Percentiles rank a stretch among this genome's conserved stretches.
These are phyloP conservation scores for Maniola jurtina DNA, from an alignment of 1,140 invertebrate genomes.

Conservation along the genomic window DNA sequence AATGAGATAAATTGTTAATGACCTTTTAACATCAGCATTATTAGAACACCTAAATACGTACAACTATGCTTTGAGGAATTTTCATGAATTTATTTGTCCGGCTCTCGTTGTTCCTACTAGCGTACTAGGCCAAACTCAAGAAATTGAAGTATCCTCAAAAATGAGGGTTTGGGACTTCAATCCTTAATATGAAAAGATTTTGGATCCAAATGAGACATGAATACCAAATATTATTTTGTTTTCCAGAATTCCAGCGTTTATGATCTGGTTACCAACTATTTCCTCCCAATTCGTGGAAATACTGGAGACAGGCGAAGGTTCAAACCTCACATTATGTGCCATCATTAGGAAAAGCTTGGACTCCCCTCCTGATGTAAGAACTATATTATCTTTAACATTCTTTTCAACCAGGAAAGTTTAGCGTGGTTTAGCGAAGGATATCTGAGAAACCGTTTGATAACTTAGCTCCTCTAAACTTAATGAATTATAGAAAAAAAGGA, in stretches of 20 bases:
- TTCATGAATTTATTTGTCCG: too few relatives aligned
- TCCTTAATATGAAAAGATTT: not conserved
- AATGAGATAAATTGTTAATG: too few relatives aligned
- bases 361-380: conserved; percentile 24
- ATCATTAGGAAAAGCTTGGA: conserved; percentile 40
- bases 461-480: too few relatives aligned
- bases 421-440: too few relatives aligned
- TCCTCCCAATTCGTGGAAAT: conserved; percentile 52
- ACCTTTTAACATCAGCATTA: too few relatives aligned
- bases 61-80: too few relatives aligned
- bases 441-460: too few relatives aligned
- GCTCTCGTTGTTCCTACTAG: too few relatives aligned
- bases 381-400: not conserved
- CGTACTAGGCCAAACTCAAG: too few relatives aligned
- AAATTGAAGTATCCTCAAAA: too few relatives aligned
- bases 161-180: not conserved
- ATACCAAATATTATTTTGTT: not conserved
- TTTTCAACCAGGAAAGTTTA: not conserved
- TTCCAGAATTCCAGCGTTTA: conserved; percentile 53
- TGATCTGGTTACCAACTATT: conserved; percentile 61
- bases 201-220: not conserved
- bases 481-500: too few relatives aligned
- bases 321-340: conserved; percentile 50
- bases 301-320: conserved; percentile 46
- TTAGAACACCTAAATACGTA: too few relatives aligned